Conservation (phyloP, 2,113 vertebrate species). For the Microtus richardsoni region DNA sequence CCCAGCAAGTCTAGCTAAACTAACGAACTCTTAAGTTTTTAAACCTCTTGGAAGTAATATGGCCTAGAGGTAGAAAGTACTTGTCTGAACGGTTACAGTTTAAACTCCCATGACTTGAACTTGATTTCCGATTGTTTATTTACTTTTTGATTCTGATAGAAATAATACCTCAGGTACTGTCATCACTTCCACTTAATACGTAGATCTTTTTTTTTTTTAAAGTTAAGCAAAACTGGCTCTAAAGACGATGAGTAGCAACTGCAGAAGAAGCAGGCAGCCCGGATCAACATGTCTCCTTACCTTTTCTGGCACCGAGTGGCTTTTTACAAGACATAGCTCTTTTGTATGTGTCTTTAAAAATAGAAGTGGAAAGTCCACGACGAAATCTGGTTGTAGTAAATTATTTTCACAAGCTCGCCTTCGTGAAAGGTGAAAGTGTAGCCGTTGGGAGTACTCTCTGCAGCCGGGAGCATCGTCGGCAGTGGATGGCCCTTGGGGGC, state of each 20-base stretch:
- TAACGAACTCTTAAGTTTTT: neutral
- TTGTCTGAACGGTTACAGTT: neutral
- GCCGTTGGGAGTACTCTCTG: neutral
- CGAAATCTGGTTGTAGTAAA: slow-evolving; percentile 70
- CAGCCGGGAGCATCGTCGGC: slow-evolving; percentile 29
- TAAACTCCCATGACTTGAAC: neutral
- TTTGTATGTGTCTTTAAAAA: slow-evolving; percentile 80
- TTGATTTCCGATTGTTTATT: slow-evolving; percentile 19
- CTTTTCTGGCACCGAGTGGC: slow-evolving; percentile 72
- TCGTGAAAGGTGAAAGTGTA: slow-evolving; percentile 84
- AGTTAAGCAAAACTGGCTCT: slow-evolving; percentile 96
- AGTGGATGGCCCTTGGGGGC: slow-evolving; percentile 2
- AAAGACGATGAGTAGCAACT: slow-evolving; percentile 92
- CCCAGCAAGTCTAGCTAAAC: neutral
- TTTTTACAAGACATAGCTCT: slow-evolving; percentile 83
- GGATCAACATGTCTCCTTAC: slow-evolving; percentile 77
- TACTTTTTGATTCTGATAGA: slow-evolving; percentile 60
- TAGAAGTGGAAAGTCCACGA: slow-evolving; percentile 71
- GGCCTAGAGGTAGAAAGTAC: neutral
- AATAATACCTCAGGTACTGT: slow-evolving; percentile 68
- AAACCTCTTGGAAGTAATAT: neutral
- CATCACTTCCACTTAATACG: slow-evolving; percentile 67
- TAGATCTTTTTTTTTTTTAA: slow-evolving; percentile 80
- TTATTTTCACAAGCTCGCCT: slow-evolving; percentile 84
- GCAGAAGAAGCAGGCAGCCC: slow-evolving; percentile 79